Percentiles rank a stretch among this genome's conserved stretches.
Evolutionary conservation across 2,113 vertebrate species (phyloP).

Genomic region (Lynx canadensis): DNA sequence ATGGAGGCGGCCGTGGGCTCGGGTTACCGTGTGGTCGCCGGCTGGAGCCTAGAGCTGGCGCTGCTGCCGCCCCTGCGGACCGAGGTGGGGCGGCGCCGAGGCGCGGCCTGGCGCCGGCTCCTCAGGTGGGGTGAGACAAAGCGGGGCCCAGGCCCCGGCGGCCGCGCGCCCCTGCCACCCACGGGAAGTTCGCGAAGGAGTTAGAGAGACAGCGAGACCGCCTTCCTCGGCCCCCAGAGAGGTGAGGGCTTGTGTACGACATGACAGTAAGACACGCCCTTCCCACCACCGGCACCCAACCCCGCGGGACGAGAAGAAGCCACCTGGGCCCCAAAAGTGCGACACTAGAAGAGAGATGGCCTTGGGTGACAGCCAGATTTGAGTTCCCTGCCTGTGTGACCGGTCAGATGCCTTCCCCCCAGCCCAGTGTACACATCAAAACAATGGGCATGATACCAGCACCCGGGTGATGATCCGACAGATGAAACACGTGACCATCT

Average conservation of each 20-base stretch:
- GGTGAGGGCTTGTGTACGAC: not conserved
- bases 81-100: slow-evolving; percentile 5
- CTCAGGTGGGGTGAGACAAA: slow-evolving; percentile 48
- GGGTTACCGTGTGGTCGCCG: slow-evolving; percentile 41
- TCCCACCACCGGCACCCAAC: not conserved
- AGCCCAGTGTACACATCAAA: not conserved
- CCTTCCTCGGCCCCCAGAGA: not conserved
- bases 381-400: not conserved
- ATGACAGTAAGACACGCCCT: not conserved
- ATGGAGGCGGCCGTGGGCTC: slow-evolving; percentile 78
- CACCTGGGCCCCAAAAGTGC: not conserved
- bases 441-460: not conserved
- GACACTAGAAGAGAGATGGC: not conserved
- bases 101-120: not conserved
- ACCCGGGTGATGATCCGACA: not conserved
- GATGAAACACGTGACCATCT: not conserved
- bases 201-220: not conserved
- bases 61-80: slow-evolving; percentile 29
- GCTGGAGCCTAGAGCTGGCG: slow-evolving; percentile 62
- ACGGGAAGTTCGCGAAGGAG: slow-evolving; percentile 13
- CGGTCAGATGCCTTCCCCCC: no score
- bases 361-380: not conserved
- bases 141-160: not conserved
- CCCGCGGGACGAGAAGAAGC: no score
- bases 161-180: accelerated